phyloP scores from a whole-genome alignment of 2,797 vertebrate genomes.

The Coccyzus lansbergi region DNA sequence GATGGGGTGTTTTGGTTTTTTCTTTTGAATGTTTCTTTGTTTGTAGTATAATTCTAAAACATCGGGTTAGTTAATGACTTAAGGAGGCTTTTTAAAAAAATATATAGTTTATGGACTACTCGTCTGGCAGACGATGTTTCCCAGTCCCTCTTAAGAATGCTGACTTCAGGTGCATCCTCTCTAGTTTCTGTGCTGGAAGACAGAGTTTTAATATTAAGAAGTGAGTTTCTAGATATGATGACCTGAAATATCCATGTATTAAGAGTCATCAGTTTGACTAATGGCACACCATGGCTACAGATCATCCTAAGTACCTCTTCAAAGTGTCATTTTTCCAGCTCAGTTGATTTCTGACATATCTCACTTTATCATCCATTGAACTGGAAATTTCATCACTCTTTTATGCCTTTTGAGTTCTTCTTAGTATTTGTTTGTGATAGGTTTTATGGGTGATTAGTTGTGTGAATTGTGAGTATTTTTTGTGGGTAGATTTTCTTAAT shows the following conservation, averaged over 20 bases:
- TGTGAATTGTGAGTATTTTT: conserved; percentile 73
- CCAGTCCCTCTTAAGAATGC: background rate
- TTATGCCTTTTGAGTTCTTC: conserved; percentile 79
- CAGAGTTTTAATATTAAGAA: conserved; percentile 72
- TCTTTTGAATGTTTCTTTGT: background rate
- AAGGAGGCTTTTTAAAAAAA: background rate
- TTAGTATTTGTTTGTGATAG: conserved; percentile 86
- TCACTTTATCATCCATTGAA: conserved; percentile 79
- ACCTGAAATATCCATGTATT: conserved; percentile 69
- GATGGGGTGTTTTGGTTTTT: too few species aligned
- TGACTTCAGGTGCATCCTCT: conserved; percentile 5
- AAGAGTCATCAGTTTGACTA: conserved; percentile 78
- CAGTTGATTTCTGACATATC: conserved; percentile 83
- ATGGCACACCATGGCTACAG: conserved; percentile 73
- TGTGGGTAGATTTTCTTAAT: conserved; percentile 60
- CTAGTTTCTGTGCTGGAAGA: conserved; percentile 49
- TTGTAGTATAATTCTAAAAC: conserved; percentile 39
- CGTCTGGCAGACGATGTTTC: conserved; percentile 48
- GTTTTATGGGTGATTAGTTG: conserved; percentile 88
- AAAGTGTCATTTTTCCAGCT: conserved; percentile 85
- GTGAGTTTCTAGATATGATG: conserved; percentile 69
- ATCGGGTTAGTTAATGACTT: background rate
- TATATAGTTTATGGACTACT: conserved; percentile 6
- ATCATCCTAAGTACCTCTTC: conserved; percentile 81
- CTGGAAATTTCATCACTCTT: conserved; percentile 82